Conservation (phyloP, 1,140 invertebrate species). For the Hypothenemus hampei region DNA sequence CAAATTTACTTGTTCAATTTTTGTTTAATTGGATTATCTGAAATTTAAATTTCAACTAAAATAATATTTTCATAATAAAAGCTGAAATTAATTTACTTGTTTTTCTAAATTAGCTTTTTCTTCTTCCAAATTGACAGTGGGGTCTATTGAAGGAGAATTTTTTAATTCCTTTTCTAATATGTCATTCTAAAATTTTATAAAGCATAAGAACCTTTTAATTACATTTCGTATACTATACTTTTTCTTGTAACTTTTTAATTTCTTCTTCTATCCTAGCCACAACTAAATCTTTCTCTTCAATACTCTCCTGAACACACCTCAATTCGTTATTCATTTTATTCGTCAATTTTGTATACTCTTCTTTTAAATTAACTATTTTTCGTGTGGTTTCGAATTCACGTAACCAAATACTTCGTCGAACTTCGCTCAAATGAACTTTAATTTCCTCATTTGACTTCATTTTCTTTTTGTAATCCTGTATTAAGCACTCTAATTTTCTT, state of each 20-base stretch:
- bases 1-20: slow-evolving; percentile 17
- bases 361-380: slow-evolving; percentile 18
- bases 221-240: slow-evolving; percentile 2
- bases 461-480: slow-evolving; percentile 17
- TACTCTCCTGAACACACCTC: slow-evolving; percentile 8
- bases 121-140: slow-evolving; percentile 5
- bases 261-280: slow-evolving; percentile 22
- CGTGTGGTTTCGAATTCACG: slow-evolving; percentile 20
- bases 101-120: slow-evolving; percentile 14
- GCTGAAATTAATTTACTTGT: slow-evolving; percentile 3
- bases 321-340: slow-evolving; percentile 16
- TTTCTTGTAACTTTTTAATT: slow-evolving; percentile 11
- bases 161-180: slow-evolving; percentile 2
- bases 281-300: slow-evolving; percentile 25
- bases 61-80: background rate
- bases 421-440: slow-evolving; percentile 20
- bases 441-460: slow-evolving; percentile 23
- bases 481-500: slow-evolving; percentile 18
- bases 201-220: background rate
- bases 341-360: slow-evolving; percentile 17
- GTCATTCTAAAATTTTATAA: slow-evolving; percentile 13
- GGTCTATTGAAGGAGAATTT: background rate
- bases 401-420: slow-evolving; percentile 23
- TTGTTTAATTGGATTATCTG: slow-evolving; percentile 20
- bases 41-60: background rate